Conservation (phyloP, 2,113 vertebrate species). For the Menura novaehollandiae region DNA sequence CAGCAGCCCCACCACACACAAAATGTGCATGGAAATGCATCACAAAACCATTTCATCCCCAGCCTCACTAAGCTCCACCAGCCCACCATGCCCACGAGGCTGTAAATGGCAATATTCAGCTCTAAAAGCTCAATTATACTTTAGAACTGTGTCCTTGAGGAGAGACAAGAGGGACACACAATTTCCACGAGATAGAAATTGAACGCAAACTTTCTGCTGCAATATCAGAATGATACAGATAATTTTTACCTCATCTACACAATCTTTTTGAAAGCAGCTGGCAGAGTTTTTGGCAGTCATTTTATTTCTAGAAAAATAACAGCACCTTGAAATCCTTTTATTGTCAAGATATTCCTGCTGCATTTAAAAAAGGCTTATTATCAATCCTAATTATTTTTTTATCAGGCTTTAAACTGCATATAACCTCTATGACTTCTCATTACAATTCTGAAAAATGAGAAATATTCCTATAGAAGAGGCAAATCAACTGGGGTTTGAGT, state of each 20-base stretch:
- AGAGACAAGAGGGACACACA: neutral
- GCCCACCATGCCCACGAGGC: neutral
- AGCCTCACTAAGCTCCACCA: neutral
- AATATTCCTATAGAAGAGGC: neutral
- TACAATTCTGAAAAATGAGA: neutral
- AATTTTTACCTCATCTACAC: neutral
- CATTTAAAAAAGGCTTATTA: neutral
- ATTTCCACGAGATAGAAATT: neutral
- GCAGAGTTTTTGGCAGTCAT: neutral
- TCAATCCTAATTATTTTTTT: slow-evolving; percentile 2
- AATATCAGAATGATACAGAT: neutral
- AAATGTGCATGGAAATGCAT: neutral
- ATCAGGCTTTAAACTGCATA: neutral
- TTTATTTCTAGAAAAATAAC: neutral
- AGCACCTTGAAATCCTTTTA: neutral
- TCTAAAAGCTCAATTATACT: neutral
- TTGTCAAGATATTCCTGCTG: neutral
- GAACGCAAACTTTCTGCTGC: neutral
- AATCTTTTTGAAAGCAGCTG: neutral
- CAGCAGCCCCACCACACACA: neutral
- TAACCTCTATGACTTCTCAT: neutral
- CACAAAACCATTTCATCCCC: neutral
- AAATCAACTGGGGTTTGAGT: neutral
- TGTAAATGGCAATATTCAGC: neutral
- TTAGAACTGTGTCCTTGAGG: neutral